A percentile compares a stretch with the other conserved stretches of the same genome.
Evolutionary conservation across 2,113 vertebrate genomes (phyloP).

Genomic region (Ascaphus truei): DNA sequence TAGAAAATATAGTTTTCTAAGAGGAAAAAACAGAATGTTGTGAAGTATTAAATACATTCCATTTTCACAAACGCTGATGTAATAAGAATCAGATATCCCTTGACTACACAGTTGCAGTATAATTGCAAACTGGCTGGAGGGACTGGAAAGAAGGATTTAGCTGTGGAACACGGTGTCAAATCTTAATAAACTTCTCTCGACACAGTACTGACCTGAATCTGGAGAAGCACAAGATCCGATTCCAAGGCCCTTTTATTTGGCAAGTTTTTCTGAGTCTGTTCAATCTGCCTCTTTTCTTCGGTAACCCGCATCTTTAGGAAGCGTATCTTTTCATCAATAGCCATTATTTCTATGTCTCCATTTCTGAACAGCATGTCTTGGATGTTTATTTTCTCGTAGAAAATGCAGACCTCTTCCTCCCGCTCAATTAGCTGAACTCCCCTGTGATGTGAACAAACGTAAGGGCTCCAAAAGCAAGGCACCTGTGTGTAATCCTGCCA

Average conservation of each 20-base stretch:
- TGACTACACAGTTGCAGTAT: no score
- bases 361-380: slow-evolving; percentile 69
- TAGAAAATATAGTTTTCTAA: no score
- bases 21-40: no score
- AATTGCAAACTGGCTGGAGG: no score
- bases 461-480: neutral
- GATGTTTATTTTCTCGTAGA: slow-evolving; percentile 73
- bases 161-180: no score
- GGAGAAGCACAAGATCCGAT: slow-evolving; percentile 62
- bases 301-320: slow-evolving; percentile 66
- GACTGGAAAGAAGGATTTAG: no score
- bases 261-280: slow-evolving; percentile 55
- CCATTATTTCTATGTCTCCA: slow-evolving; percentile 63
- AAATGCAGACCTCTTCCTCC: slow-evolving; percentile 78
- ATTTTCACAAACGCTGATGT: no score
- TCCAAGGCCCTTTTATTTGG: slow-evolving; percentile 61
- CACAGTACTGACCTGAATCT: slow-evolving; percentile 70
- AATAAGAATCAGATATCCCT: no score
- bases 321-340: slow-evolving; percentile 73
- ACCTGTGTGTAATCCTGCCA: no score
- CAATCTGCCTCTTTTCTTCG: slow-evolving; percentile 72
- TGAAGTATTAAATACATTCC: no score
- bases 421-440: slow-evolving; percentile 77
- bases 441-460: slow-evolving; percentile 48
- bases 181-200: no score